These are phyloP conservation scores for Habroteleia sp. DNA, from an alignment of 2,888 invertebrate species.

Conservation along the genomic window DNA sequence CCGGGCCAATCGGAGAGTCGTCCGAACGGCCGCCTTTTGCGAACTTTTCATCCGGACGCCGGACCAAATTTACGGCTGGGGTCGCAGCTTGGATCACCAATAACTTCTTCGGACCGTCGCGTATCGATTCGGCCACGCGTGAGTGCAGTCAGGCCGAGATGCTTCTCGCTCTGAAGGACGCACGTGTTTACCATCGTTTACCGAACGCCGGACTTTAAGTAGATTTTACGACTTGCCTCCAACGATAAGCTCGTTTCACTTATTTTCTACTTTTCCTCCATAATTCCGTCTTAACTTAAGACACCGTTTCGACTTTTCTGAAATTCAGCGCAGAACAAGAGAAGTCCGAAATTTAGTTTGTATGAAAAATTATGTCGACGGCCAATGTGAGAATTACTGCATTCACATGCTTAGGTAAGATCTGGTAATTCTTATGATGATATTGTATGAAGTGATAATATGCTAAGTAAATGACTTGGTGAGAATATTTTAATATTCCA, in stretches of 20 bases:
- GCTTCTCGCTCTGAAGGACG: slow-evolving; percentile 5
- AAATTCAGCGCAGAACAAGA: too few species aligned
- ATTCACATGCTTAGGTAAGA: too few species aligned
- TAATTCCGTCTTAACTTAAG: too few species aligned
- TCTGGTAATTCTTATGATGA: too few species aligned
- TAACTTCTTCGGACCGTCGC: slow-evolving; percentile 59
- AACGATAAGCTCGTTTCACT: not conserved
- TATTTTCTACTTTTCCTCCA: too few species aligned
- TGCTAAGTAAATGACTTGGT: too few species aligned
- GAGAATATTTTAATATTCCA: too few species aligned
- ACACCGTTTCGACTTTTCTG: too few species aligned
- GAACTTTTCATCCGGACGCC: slow-evolving; percentile 67
- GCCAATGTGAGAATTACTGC: too few species aligned
- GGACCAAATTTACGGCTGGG: slow-evolving; percentile 73
- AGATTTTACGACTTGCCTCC: slow-evolving; percentile 13
- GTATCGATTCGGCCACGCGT: slow-evolving; percentile 63
- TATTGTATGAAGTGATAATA: too few species aligned
- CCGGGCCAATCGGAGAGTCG: slow-evolving; percentile 11
- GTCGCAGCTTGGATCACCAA: slow-evolving; percentile 76
- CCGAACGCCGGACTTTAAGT: slow-evolving; percentile 20
- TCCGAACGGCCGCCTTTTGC: slow-evolving; percentile 31
- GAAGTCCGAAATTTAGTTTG: too few species aligned
- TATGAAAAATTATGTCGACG: too few species aligned
- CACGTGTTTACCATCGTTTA: slow-evolving; percentile 36
- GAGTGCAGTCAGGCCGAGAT: slow-evolving; percentile 6